Evolutionary conservation across 2,797 vertebrate species (phyloP).

Genomic region (Heteromormyrus szaboi): DNA sequence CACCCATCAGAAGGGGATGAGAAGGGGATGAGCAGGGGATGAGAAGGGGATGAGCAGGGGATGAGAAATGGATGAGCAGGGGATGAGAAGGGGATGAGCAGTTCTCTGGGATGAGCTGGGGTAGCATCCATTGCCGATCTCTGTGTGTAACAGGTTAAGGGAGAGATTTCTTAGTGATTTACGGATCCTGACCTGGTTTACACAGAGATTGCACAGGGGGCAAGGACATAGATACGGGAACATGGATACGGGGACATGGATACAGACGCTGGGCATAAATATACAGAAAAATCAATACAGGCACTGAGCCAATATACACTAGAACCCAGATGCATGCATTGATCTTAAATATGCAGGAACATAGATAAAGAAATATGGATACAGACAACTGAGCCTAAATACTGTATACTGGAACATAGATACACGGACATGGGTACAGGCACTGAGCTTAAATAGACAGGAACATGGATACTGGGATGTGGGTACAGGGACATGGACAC

Average conservation of each 20-base stretch:
- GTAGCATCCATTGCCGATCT: not conserved
- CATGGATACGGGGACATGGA: not conserved
- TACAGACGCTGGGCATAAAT: not conserved
- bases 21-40: slow-evolving; percentile 28
- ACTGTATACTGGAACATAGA: not conserved
- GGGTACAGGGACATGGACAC: not conserved
- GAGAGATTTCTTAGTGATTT: not conserved
- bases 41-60: not conserved
- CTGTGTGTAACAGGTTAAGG: not conserved
- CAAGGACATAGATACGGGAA: not conserved
- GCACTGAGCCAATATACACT: not conserved
- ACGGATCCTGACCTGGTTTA: not conserved
- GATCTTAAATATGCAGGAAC: not conserved
- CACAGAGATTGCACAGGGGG: not conserved
- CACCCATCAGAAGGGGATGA: slow-evolving; percentile 28
- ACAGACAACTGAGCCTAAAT: not conserved
- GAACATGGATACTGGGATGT: not conserved
- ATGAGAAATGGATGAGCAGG: slow-evolving; percentile 14
- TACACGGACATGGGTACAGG: not conserved
- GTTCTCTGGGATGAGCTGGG: not conserved
- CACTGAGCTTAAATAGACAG: not conserved
- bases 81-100: slow-evolving; percentile 20
- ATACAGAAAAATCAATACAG: not conserved
- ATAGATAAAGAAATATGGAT: not conserved
- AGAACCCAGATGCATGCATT: not conserved